These are phyloP conservation scores for Tachystola acroxantha DNA, from an alignment of 2,888 invertebrate species.

Conservation along the genomic window DNA sequence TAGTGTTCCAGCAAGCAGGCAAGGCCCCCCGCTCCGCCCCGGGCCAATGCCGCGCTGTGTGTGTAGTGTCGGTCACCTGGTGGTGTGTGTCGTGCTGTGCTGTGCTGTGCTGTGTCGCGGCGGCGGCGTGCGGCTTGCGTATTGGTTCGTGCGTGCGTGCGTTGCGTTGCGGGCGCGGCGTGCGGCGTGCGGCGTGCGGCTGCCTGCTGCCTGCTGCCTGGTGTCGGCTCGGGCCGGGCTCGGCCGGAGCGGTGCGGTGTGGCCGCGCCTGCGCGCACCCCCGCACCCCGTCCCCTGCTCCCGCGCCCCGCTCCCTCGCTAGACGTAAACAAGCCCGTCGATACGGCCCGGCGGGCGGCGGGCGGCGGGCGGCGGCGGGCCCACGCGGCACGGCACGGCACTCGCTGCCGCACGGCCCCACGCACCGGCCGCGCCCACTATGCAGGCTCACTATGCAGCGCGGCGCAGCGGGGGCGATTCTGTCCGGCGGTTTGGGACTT, in stretches of 20 bases:
- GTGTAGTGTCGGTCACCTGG: constrained; percentile 8
- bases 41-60: constrained; percentile 7
- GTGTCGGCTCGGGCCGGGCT: not conserved
- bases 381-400: not conserved
- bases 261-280: constrained; percentile 3
- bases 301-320: no score
- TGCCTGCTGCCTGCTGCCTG: not conserved
- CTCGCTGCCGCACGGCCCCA: no score
- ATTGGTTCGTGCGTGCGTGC: not conserved
- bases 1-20: no score
- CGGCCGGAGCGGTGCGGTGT: not conserved
- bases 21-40: constrained; percentile 6
- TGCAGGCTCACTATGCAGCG: no score
- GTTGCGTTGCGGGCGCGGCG: not conserved
- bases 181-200: not conserved
- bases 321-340: no score
- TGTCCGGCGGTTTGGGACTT: no score
- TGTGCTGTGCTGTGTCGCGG: no score
- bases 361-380: no score
- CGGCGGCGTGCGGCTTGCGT: not conserved
- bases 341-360: no score
- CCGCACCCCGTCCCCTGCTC: no score
- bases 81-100: no score
- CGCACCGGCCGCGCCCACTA: not conserved
- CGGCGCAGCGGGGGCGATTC: no score